Percentiles rank a stretch among this genome's conserved stretches.
Conservation (phyloP, 1,140 invertebrate species). For the Rhagoletis zephyria region DNA sequence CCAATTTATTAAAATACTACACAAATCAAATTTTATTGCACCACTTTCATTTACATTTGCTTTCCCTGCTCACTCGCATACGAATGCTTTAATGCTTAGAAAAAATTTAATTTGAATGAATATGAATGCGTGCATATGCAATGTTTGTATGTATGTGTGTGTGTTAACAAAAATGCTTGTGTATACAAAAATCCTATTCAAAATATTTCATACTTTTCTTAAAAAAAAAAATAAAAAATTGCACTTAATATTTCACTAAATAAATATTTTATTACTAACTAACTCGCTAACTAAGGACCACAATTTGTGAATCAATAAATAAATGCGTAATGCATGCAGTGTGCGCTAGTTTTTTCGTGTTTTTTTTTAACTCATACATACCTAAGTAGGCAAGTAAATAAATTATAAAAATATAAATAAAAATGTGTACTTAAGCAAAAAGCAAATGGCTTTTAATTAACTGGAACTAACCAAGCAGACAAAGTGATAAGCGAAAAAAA, state of each 20-base stretch:
- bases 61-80: not conserved
- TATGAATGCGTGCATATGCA: not conserved
- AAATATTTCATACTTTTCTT: not conserved
- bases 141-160: not conserved
- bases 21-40: too few relatives aligned
- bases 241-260: constrained; percentile 19
- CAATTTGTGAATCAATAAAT: not conserved
- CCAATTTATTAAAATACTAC: too few relatives aligned
- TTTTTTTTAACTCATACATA: not conserved
- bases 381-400: not conserved
- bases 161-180: not conserved
- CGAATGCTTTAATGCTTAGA: not conserved
- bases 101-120: not conserved
- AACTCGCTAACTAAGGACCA: constrained; percentile 45
- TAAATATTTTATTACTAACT: constrained; percentile 36
- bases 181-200: constrained; percentile 33
- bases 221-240: not conserved
- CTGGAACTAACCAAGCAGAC: not conserved
- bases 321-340: constrained; percentile 13
- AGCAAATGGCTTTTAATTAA: constrained; percentile 21
- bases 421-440: constrained; percentile 11
- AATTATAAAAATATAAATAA: constrained; percentile 19
- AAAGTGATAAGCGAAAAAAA: not conserved
- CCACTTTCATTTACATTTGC: not conserved
- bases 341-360: not conserved